A percentile compares a stretch with the other conserved stretches of the same genome.
Conservation (phyloP, 2,113 vertebrate species). For the Felis chaus region DNA sequence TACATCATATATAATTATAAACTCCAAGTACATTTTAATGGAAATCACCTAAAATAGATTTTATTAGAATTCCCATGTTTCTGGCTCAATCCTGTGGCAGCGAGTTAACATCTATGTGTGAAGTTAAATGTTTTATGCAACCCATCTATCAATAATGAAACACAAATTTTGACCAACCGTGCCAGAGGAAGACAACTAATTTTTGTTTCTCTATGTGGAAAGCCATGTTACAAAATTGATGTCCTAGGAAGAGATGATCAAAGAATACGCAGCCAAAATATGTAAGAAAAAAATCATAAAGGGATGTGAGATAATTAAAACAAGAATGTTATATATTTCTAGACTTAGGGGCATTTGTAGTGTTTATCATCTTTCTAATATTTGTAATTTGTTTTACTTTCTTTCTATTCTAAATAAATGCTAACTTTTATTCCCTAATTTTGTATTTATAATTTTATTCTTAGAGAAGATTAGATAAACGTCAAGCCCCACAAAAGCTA, state of each 20-base stretch:
- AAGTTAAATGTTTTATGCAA: background rate
- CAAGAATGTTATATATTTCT: background rate
- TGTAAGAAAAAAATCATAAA: background rate
- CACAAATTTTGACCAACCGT: background rate
- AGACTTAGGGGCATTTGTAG: background rate
- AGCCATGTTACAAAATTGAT: background rate
- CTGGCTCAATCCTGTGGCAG: background rate
- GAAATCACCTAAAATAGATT: constrained; percentile 12
- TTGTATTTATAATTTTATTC: background rate
- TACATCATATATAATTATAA: background rate
- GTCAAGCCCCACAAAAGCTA: background rate
- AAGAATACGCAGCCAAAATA: background rate
- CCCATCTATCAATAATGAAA: background rate
- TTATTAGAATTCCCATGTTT: background rate
- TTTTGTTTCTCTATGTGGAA: constrained; percentile 14
- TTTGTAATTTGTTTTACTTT: background rate
- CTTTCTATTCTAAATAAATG: background rate
- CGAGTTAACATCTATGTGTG: background rate
- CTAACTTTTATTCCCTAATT: background rate
- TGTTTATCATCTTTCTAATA: background rate
- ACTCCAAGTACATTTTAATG: constrained; percentile 21
- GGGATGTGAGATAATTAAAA: background rate
- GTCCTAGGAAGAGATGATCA: background rate
- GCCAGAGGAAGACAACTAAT: background rate
- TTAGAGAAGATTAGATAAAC: background rate